Conservation (phyloP, 2,113 vertebrate species). For the Tringa solitaria region DNA sequence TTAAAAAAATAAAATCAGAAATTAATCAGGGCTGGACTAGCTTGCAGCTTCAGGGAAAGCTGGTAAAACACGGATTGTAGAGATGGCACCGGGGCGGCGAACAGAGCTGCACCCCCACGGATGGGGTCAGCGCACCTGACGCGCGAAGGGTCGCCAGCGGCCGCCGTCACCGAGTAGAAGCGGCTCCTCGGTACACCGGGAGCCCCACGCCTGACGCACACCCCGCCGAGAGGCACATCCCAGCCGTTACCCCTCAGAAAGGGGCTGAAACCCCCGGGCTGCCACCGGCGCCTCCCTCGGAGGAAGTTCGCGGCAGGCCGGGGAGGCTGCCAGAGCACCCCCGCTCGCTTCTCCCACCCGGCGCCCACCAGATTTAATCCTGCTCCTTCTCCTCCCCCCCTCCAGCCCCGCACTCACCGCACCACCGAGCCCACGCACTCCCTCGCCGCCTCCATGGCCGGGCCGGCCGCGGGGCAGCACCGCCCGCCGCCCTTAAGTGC, state of each 20-base stretch:
- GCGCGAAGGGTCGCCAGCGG: accelerated
- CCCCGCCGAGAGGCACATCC: neutral
- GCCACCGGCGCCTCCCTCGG: accelerated
- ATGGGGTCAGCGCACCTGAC: accelerated
- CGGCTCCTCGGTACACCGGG: accelerated
- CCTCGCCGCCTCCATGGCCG: neutral
- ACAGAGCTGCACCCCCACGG: accelerated
- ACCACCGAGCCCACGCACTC: slow-evolving; percentile 52
- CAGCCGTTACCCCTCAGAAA: accelerated
- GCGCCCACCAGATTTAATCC: accelerated
- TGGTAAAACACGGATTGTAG: accelerated
- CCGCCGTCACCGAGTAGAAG: accelerated
- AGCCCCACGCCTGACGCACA: neutral
- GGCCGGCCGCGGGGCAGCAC: accelerated
- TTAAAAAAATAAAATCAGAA: neutral
- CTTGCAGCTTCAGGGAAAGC: accelerated
- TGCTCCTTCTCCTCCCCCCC: neutral
- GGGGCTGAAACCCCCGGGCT: accelerated
- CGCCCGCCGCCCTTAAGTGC: neutral
- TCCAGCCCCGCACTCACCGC: slow-evolving; percentile 54
- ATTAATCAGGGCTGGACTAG: neutral
- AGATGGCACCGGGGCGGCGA: accelerated
- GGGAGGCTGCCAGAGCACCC: accelerated
- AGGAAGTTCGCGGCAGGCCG: accelerated
- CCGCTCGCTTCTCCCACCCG: neutral